Conservation (phyloP, 2,888 invertebrate genomes). For the Cephus rjabovi region DNA sequence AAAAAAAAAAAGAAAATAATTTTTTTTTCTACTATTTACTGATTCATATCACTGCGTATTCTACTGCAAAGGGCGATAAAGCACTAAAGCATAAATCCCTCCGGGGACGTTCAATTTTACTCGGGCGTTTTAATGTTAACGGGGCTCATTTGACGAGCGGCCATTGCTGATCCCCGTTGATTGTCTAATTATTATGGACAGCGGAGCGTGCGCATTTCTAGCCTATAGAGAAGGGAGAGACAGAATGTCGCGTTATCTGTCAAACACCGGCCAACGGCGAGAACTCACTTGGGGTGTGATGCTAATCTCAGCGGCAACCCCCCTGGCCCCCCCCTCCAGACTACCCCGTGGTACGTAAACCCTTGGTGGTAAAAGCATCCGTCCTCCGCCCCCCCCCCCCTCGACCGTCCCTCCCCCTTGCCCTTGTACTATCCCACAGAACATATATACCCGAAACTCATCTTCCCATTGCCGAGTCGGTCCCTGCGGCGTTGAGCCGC, state of each 20-base stretch:
- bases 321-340: neutral
- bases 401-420: neutral
- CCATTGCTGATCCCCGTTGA: constrained; percentile 37
- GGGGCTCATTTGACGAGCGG: constrained; percentile 25
- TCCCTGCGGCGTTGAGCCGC: constrained; percentile 8
- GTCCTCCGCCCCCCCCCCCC: neutral
- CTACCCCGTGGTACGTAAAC: neutral
- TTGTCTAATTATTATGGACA: constrained; percentile 45
- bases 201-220: constrained; percentile 15
- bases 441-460: constrained; percentile 27
- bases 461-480: constrained; percentile 14
- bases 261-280: constrained; percentile 25
- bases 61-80: constrained; percentile 7
- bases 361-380: neutral
- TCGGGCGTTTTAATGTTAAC: constrained; percentile 31
- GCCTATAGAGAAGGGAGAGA: constrained; percentile 4
- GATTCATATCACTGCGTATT: too few relatives aligned
- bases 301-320: constrained; percentile 45
- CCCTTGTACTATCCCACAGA: constrained; percentile 13
- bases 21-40: too few relatives aligned
- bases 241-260: constrained; percentile 18
- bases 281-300: constrained; percentile 36
- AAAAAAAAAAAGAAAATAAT: too few relatives aligned
- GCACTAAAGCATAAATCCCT: constrained; percentile 33
- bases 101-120: constrained; percentile 29